Conservation (phyloP, 2,113 vertebrate genomes). For the Salminus brasiliensis region DNA sequence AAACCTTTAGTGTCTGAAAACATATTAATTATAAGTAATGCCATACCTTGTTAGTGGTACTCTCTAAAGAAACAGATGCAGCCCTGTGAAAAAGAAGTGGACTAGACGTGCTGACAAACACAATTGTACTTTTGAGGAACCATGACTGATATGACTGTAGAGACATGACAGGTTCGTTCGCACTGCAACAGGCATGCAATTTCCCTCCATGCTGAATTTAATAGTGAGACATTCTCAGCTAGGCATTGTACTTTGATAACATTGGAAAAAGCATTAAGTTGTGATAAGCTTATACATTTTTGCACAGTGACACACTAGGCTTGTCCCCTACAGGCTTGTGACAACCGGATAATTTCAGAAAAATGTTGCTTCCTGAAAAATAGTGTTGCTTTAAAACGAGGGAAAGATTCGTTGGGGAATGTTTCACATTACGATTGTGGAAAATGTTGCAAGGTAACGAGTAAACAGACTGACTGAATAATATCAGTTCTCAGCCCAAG, state of each 20-base stretch:
- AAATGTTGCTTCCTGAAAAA: background rate
- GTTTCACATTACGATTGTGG: background rate
- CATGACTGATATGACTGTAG: background rate
- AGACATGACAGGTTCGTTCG: background rate
- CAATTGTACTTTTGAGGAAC: conserved; percentile 13
- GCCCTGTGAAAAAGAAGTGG: background rate
- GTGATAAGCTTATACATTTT: background rate
- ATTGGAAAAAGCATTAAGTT: background rate
- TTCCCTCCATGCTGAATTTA: background rate
- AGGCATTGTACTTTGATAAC: background rate
- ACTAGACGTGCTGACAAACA: background rate
- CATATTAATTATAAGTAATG: background rate
- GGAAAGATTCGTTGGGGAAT: too few species aligned
- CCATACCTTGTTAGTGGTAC: background rate
- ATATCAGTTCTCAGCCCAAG: too few species aligned
- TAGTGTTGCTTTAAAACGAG: background rate
- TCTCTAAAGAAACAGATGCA: background rate
- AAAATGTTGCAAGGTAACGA: background rate
- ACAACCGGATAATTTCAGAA: background rate
- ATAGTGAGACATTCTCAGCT: background rate
- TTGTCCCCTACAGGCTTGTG: too few species aligned
- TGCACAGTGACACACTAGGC: background rate
- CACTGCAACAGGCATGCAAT: background rate
- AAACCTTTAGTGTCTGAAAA: background rate
- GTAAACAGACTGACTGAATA: background rate